These are phyloP conservation scores for Ennomos fuscantarius DNA, from an alignment of 2,888 invertebrate genomes.

Conservation along the genomic window DNA sequence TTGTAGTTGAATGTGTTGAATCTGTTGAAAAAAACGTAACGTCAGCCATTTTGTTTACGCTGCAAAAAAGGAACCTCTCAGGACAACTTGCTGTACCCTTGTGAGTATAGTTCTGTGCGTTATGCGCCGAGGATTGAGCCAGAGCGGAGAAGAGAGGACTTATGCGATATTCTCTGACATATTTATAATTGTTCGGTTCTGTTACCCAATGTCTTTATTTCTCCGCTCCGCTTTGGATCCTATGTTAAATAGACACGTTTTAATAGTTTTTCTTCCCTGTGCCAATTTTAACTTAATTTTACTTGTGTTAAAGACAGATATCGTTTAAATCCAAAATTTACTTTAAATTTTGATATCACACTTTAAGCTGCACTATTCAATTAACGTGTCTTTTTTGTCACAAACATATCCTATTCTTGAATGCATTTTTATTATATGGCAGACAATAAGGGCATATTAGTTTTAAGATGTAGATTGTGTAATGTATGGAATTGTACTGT, in stretches of 20 bases:
- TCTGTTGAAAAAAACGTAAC: slow-evolving; percentile 40
- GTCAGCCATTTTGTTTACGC: slow-evolving; percentile 56
- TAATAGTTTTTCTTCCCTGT: too few species aligned
- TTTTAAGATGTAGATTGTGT: slow-evolving; percentile 35
- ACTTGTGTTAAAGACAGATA: too few species aligned
- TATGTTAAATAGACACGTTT: too few species aligned
- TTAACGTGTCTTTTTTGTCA: slow-evolving; percentile 24
- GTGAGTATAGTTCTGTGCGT: slow-evolving; percentile 79
- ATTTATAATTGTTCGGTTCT: neutral
- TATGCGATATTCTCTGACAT: slow-evolving; percentile 26
- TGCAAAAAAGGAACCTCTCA: slow-evolving; percentile 85
- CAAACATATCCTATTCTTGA: slow-evolving; percentile 25
- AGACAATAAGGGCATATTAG: slow-evolving; percentile 29
- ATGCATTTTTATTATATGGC: slow-evolving; percentile 26
- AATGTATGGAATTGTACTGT: slow-evolving; percentile 50
- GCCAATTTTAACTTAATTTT: too few species aligned
- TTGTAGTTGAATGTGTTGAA: slow-evolving; percentile 37
- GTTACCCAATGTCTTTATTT: too few species aligned
- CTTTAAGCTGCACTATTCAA: slow-evolving; percentile 16
- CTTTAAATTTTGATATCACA: too few species aligned
- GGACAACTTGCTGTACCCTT: slow-evolving; percentile 86
- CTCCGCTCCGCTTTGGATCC: too few species aligned
- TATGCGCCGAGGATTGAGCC: slow-evolving; percentile 18
- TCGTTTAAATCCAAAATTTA: too few species aligned
- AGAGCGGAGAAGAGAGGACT: slow-evolving; percentile 20